Conservation (phyloP, 2,888 invertebrate species). For the Corythucha ciliata region DNA sequence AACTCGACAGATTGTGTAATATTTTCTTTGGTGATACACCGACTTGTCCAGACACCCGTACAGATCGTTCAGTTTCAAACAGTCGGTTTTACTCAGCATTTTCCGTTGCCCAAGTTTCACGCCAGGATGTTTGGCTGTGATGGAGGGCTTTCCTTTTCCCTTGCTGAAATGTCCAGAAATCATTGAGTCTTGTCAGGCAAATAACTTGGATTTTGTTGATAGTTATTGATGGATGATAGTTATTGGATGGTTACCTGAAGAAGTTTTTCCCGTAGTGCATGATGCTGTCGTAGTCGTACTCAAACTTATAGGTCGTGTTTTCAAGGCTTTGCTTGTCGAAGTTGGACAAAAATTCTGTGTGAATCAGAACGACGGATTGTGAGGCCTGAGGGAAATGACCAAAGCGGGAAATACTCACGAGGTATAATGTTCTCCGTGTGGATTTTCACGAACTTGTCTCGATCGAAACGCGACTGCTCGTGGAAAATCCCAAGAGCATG, state of each 20-base stretch:
- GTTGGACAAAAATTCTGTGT: constrained; percentile 50
- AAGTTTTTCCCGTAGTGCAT: constrained; percentile 67
- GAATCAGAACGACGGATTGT: background rate
- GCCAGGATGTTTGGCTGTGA: constrained; percentile 50
- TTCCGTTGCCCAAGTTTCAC: constrained; percentile 52
- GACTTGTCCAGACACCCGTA: constrained; percentile 51
- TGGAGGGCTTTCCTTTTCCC: constrained; percentile 51
- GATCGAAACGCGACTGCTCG: constrained; percentile 66
- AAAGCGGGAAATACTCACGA: constrained; percentile 42
- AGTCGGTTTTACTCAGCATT: constrained; percentile 56
- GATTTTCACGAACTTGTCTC: constrained; percentile 60
- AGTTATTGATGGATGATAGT: background rate
- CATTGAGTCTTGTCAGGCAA: no score
- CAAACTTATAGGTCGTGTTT: constrained; percentile 56
- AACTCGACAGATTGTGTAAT: constrained; percentile 48
- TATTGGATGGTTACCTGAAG: constrained; percentile 43
- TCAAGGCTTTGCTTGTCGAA: constrained; percentile 55
- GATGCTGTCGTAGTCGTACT: constrained; percentile 67
- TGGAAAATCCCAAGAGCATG: constrained; percentile 74
- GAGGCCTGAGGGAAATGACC: background rate
- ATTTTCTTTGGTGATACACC: constrained; percentile 44
- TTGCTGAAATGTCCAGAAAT: constrained; percentile 42
- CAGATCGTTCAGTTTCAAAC: constrained; percentile 56
- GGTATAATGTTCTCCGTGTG: constrained; percentile 57
- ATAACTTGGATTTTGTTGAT: no score